phyloP scores from a whole-genome alignment of 1,140 invertebrate genomes.

The Drosophila pectinifera region DNA sequence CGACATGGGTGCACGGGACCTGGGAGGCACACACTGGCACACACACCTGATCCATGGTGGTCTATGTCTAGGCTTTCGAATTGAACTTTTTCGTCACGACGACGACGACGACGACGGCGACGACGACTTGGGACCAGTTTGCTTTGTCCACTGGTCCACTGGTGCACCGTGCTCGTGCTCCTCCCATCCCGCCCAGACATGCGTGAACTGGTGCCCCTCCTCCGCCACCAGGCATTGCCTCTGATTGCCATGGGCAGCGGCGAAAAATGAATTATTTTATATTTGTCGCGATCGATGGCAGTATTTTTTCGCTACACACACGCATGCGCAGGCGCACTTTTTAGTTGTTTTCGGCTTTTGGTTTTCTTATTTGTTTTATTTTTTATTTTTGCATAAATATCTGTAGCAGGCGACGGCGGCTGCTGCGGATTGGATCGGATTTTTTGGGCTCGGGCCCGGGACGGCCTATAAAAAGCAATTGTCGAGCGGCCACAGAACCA shows the following conservation, averaged over 20 bases:
- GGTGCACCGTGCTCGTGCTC: conserved; percentile 43
- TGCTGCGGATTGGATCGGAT: conserved; percentile 28
- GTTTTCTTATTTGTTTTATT: conserved; percentile 36
- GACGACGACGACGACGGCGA: too few relatives aligned
- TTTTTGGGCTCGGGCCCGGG: conserved; percentile 61
- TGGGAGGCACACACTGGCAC: conserved; percentile 30
- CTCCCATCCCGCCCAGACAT: conserved; percentile 58
- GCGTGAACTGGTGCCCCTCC: conserved; percentile 32
- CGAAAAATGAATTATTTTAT: conserved; percentile 84
- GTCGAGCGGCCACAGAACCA: conserved; percentile 76
- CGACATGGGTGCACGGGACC: conserved; percentile 14
- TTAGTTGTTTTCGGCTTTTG: conserved; percentile 54
- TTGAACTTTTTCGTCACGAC: conserved; percentile 80
- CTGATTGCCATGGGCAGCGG: conserved; percentile 70
- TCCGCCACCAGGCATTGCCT: not conserved
- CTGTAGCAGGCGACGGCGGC: conserved; percentile 65
- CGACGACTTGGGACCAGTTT: conserved; percentile 51
- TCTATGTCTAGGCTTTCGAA: conserved; percentile 63
- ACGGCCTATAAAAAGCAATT: conserved; percentile 82
- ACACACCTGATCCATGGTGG: conserved; percentile 67
- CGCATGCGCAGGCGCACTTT: conserved; percentile 75
- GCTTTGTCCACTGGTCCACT: conserved; percentile 37
- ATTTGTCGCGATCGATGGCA: conserved; percentile 69
- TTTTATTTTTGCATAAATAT: conserved; percentile 80
- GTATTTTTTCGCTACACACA: conserved; percentile 32